These are phyloP conservation scores for Chinchilla lanigera DNA, from an alignment of 2,113 vertebrate species.

Conservation along the genomic window DNA sequence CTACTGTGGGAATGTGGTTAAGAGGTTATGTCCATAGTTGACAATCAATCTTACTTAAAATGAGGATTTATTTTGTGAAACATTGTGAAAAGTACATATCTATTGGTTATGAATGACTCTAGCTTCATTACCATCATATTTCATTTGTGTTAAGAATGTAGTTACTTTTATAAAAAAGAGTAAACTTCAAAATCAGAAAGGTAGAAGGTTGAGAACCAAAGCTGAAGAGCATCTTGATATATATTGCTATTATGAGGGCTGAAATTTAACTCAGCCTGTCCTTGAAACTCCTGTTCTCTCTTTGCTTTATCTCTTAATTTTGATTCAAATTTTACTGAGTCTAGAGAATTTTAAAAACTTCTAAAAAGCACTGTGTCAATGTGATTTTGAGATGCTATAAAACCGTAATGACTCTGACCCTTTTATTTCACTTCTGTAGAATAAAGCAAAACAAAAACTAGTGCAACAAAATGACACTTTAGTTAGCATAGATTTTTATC, in stretches of 20 bases:
- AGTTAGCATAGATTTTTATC: constrained; percentile 85
- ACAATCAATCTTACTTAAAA: neutral
- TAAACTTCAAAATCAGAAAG: neutral
- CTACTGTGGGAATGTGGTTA: neutral
- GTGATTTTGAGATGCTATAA: constrained; percentile 70
- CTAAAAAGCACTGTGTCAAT: constrained; percentile 59
- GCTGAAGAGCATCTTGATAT: constrained; percentile 9
- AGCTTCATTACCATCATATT: neutral
- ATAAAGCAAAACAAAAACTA: constrained; percentile 47
- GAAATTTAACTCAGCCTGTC: neutral
- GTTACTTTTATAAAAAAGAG: neutral
- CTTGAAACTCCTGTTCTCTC: neutral
- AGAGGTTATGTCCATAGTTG: neutral
- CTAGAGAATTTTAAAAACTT: constrained; percentile 46
- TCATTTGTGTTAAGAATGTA: neutral
- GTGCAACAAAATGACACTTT: constrained; percentile 77
- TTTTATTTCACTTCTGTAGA: constrained; percentile 80
- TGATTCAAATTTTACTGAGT: constrained; percentile 58
- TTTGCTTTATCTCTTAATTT: constrained; percentile 13
- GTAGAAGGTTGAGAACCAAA: neutral
- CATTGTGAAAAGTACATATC: neutral
- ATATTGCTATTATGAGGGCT: neutral
- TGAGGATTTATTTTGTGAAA: neutral
- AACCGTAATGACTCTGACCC: constrained; percentile 80
- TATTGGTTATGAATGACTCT: neutral